These are phyloP conservation scores for Phenacoccus solenopsis DNA, from an alignment of 1,140 invertebrate species.

Conservation along the genomic window DNA sequence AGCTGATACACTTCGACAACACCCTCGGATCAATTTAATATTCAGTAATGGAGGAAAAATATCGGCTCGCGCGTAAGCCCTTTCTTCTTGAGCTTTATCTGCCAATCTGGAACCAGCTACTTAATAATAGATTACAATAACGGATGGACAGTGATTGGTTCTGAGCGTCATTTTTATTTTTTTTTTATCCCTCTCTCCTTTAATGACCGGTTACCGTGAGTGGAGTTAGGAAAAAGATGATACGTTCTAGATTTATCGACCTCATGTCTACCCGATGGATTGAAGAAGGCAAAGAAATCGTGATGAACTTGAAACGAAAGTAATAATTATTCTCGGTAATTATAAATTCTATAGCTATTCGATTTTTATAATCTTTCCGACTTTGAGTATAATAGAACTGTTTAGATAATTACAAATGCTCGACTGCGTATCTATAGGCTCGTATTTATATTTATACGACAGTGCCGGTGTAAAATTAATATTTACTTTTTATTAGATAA, in stretches of 20 bases:
- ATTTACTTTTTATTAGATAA: not conserved
- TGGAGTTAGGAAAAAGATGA: conserved; percentile 1
- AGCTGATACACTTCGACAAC: too few species aligned
- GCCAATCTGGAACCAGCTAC: conserved; percentile 10
- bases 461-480: not conserved
- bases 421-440: too few species aligned
- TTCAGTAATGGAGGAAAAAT: conserved; percentile 8
- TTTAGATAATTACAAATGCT: conserved; percentile 1
- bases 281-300: conserved; percentile 1
- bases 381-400: not conserved
- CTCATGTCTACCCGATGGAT: conserved; percentile 7
- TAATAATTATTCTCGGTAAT: conserved; percentile 9
- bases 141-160: conserved; percentile 14
- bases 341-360: conserved; percentile 5
- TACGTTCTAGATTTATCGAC: conserved; percentile 10
- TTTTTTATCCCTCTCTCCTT: conserved; percentile 11
- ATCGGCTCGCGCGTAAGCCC: not conserved
- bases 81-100: conserved; percentile 5
- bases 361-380: conserved; percentile 12
- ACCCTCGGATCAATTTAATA: too few species aligned
- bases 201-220: conserved; percentile 11
- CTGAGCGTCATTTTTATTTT: conserved; percentile 6
- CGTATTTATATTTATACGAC: not conserved
- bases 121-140: conserved; percentile 11
- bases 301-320: conserved; percentile 11